Base-by-base conservation (phyloP, 2,113 vertebrate species). In the Crotalus helleri region DNA sequence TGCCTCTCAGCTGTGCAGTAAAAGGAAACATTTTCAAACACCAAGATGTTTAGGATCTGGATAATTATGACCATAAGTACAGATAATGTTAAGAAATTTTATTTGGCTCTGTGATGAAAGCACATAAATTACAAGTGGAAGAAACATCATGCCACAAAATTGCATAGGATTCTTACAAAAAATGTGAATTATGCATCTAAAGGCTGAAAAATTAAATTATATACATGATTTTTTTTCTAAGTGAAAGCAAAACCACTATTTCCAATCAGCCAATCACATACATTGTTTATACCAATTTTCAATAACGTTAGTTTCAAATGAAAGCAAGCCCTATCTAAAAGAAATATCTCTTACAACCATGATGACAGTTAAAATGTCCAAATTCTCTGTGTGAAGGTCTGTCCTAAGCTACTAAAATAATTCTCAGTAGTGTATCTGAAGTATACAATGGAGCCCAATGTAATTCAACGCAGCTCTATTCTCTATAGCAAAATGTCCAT, bases 131-230 rank as follows among this genome's bases (percentile, higher is more conserved):
- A 98, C 98, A 97, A 97, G 97, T 98, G 98, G 98, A 98, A 98
- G 98, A 98, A 98, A 98, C 98, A 96, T 97, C 98, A 98, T 98
- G 98, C 98, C 98, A 98, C 98, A 98, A 98, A 98, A 98, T 98
- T 98, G 98, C 98, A 98, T 98, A 98, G 98, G 98, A 98, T 98
- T 97, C 97, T 98, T 98, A 98, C 98, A 98, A 98, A 98, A 98
- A 98, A 97, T 96, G 97, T 98, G 97, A 97, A 96, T 97, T 98
- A 98, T 94, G 97, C 97, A 96, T 98, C 98, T 95, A 96, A 98
- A 98, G 96, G 95, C 97, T 74, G 95, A 97, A 96, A 95, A 98
- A 97, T 95, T 74, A 21, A 97, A 97, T 97, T 97, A 96, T 97
- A 98, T 98, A 98, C 97, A 98, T 94, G 95, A 96, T 96, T 94